Percentiles rank a stretch among this genome's conserved stretches.
These are phyloP conservation scores for Rotaria socialis DNA, from an alignment of 2,888 invertebrate genomes.

Conservation along the genomic window DNA sequence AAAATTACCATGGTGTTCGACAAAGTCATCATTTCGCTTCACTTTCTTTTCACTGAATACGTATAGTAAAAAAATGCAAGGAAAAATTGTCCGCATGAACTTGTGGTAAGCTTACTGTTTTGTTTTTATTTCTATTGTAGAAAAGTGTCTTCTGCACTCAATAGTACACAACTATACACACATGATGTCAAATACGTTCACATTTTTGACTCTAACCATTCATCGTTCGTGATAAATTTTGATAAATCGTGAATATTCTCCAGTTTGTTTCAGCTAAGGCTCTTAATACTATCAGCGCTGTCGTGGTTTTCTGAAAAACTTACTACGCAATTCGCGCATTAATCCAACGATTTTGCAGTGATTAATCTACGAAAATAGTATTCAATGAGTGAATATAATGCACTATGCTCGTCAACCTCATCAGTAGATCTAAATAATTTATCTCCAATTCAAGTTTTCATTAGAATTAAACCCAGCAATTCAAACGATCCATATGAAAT, in stretches of 20 bases:
- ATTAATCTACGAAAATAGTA: background rate
- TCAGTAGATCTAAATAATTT: conserved; percentile 17
- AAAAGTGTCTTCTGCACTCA: background rate
- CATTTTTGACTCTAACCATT: background rate
- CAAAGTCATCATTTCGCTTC: too few species aligned
- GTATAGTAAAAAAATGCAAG: too few species aligned
- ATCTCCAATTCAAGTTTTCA: conserved; percentile 27
- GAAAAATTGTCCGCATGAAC: too few species aligned
- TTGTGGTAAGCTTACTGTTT: too few species aligned
- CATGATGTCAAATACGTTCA: too few species aligned
- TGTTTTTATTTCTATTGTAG: background rate
- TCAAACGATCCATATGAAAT: conserved; percentile 1
- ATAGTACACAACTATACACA: background rate
- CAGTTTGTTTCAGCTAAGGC: background rate
- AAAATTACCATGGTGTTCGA: too few species aligned
- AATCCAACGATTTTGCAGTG: conserved; percentile 20
- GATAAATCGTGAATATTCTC: too few species aligned
- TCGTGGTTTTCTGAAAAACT: background rate
- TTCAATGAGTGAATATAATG: conserved; percentile 8
- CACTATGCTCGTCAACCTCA: background rate
- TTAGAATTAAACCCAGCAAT: conserved; percentile 23
- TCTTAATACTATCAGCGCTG: background rate
- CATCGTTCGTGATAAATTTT: background rate
- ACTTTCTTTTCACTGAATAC: too few species aligned
- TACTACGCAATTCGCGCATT: conserved; percentile 6